Percentiles rank a stretch among this genome's conserved stretches.
phyloP scores from a whole-genome alignment of 1,140 invertebrate species.

The Amphibalanus amphitrite region DNA sequence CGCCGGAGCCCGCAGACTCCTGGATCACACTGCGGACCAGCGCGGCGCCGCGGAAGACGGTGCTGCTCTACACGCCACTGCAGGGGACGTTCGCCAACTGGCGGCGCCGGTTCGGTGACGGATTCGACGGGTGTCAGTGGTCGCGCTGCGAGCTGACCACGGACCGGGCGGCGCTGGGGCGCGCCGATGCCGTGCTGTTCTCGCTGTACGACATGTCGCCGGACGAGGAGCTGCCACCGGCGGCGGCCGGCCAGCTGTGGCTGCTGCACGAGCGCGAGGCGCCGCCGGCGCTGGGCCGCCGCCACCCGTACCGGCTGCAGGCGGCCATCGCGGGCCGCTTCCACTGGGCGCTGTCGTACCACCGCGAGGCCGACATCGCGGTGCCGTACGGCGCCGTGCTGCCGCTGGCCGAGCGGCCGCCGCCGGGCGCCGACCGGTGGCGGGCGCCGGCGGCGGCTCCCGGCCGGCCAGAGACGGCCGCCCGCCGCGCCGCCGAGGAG shows the following conservation, averaged over 20 bases:
- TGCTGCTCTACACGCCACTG: no score
- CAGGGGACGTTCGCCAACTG: no score
- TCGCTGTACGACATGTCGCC: conserved; percentile 40
- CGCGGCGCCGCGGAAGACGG: no score
- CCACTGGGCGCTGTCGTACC: conserved; percentile 16
- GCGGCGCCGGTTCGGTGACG: no score
- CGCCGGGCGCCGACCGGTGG: not conserved
- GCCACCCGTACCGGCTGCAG: no score
- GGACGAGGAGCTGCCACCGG: conserved; percentile 56
- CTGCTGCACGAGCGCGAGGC: conserved; percentile 6
- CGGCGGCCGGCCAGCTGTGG: conserved; percentile 24
- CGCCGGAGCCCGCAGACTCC: no score
- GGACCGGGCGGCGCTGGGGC: conserved; percentile 42
- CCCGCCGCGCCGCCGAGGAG: not conserved
- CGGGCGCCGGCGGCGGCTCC: no score
- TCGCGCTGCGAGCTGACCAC: conserved; percentile 44
- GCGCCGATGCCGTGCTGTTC: conserved; percentile 29
- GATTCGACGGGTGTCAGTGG: no score
- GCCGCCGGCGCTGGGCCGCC: no score
- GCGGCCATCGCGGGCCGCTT: not conserved
- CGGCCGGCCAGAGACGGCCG: not conserved
- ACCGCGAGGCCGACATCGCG: conserved; percentile 9
- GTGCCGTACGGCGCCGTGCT: conserved; percentile 13
- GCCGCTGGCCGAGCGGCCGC: not conserved
- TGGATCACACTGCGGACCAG: no score